These are phyloP conservation scores for Metacarcinus magister DNA, from an alignment of 2,888 invertebrate genomes.

Conservation along the genomic window DNA sequence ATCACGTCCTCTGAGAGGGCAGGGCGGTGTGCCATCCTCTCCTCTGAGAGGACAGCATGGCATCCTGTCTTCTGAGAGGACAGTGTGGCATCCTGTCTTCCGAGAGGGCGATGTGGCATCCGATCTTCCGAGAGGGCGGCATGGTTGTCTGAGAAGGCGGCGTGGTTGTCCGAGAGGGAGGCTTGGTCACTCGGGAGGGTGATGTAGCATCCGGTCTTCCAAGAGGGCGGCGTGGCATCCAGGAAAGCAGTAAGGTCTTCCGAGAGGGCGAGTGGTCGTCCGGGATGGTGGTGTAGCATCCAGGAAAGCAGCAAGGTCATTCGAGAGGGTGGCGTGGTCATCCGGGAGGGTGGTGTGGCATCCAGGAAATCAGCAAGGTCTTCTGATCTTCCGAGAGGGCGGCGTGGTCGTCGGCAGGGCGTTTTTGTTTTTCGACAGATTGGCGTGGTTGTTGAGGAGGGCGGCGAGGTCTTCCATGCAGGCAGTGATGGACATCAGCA, in stretches of 20 bases:
- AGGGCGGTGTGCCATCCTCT: neutral
- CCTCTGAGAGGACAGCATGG: neutral
- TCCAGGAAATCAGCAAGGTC: neutral
- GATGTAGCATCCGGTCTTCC: neutral
- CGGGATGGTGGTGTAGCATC: neutral
- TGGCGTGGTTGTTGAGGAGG: neutral
- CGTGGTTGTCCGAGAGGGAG: neutral
- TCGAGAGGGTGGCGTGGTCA: neutral
- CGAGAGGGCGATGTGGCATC: neutral
- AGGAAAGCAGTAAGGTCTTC: neutral
- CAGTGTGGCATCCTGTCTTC: neutral
- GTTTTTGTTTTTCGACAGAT: neutral
- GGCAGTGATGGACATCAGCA: neutral
- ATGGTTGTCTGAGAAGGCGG: neutral
- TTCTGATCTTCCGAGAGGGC: neutral
- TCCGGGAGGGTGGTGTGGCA: neutral
- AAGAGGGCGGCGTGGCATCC: neutral
- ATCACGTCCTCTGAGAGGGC: neutral
- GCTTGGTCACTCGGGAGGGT: neutral
- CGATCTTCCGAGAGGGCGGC: neutral
- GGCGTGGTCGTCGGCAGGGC: neutral
- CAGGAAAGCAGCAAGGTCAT: neutral
- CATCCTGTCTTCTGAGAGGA: neutral
- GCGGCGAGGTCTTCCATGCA: neutral
- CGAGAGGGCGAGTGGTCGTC: neutral